Evolutionary conservation across 2,113 vertebrate genomes (phyloP).

Genomic region (Arenaria interpres): DNA sequence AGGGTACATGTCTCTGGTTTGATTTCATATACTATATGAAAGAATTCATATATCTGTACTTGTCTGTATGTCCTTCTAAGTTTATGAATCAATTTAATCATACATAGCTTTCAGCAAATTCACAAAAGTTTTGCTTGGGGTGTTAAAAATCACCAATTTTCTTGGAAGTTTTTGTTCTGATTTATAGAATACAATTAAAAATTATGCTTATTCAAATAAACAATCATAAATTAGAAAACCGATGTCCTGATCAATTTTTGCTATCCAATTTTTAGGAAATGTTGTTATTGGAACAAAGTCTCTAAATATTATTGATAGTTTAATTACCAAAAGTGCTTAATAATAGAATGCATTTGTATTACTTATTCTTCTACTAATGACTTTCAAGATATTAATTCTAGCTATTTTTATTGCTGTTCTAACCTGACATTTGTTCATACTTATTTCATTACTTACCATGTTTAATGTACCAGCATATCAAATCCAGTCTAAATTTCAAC

Average conservation of each 20-base stretch:
- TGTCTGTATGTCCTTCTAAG: not conserved
- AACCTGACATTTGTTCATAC: constrained; percentile 7
- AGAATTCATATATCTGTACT: not conserved
- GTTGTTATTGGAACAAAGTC: not conserved
- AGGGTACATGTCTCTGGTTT: not conserved
- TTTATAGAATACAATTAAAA: not conserved
- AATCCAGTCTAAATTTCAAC: constrained; percentile 22
- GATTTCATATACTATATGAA: not conserved
- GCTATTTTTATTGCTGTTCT: not conserved
- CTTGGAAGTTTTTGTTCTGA: not conserved
- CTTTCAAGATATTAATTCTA: not conserved
- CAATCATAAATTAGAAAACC: not conserved
- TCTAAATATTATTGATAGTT: not conserved
- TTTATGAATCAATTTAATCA: not conserved
- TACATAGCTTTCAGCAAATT: not conserved
- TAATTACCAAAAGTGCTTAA: constrained; percentile 12
- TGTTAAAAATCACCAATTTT: not conserved
- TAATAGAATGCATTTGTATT: constrained; percentile 17
- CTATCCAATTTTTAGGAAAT: not conserved
- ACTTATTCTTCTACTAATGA: constrained; percentile 13
- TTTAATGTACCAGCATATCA: not conserved
- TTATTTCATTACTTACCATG: constrained; percentile 1
- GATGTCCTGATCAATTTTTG: not conserved
- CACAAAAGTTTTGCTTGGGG: not conserved
- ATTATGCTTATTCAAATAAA: not conserved